phyloP scores from a whole-genome alignment of 2,888 invertebrate species.

The Nephrotoma flavescens region DNA sequence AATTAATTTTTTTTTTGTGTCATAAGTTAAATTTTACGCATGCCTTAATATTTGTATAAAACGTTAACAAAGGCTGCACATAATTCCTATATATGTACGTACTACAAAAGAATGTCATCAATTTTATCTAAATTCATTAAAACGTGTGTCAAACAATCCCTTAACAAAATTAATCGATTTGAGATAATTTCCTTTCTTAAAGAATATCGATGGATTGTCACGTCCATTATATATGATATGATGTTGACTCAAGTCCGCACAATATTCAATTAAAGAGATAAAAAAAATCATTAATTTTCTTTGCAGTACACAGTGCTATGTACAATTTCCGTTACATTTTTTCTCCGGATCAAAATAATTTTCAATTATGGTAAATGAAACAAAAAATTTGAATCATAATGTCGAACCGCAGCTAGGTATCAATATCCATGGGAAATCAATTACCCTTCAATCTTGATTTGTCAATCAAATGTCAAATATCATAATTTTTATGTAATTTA shows the following conservation, averaged over 20 bases:
- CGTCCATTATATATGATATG: no score
- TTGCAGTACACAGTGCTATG: neutral
- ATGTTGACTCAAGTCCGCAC: neutral
- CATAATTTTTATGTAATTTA: neutral
- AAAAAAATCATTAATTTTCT: neutral
- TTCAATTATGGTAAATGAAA: no score
- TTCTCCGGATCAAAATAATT: neutral
- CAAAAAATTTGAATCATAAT: neutral
- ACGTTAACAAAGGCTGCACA: neutral
- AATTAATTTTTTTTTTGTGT: neutral
- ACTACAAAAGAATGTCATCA: neutral
- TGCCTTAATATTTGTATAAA: neutral
- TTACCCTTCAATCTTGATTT: neutral
- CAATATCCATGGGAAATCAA: neutral
- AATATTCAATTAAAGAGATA: neutral
- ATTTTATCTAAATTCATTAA: neutral
- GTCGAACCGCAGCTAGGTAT: neutral
- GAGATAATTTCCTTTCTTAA: neutral
- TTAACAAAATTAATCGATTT: neutral
- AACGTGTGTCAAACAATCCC: neutral
- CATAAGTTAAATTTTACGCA: neutral
- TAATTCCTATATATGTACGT: neutral
- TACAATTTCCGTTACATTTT: neutral
- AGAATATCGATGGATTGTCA: neutral
- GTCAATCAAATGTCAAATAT: neutral